Base-by-base conservation (phyloP, 2,797 vertebrate genomes). In the Diceros bicornis region DNA sequence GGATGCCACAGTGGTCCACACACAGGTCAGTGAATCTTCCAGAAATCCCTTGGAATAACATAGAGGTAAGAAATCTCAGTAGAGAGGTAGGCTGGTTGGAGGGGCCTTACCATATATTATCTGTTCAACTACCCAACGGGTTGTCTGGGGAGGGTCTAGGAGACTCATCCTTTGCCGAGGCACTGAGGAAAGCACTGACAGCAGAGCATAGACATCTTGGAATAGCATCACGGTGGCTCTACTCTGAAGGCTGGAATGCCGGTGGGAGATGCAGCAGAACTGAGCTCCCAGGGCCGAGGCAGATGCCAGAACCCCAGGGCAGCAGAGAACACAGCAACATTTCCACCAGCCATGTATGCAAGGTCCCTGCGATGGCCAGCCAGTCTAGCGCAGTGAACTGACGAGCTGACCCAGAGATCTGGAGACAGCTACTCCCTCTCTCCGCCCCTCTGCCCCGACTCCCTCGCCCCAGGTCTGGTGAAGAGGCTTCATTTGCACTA, bases 211-310 rank as follows among this genome's bases (percentile, higher is more conserved):
- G 32, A 18, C 27, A 10, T 18, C 44, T 9, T 50, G 72, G 44
- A 18, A 50, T 18, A 52, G 64, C 21, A 37, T 21, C 14, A 2
- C 0, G 0, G 32, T 1, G 29, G 41, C 41, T n/a, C 18, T 25
- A 2, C 27, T 29, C 44, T 29, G 27, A 29, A 13, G 27, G 29
- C 41, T 47, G 82, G 82, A 34, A 11, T 2, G 61, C 29, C 1
- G 13, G 13, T 1, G 29, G 41, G 44, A 29, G 72, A 12, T 20
- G 32, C 3, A 74, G 7, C 2, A 0, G 2, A 50, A 34, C 44
- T 23, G 21, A 9, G 61, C 7, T 83, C 34, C 57, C 1, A 44
- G 1, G 62, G 7, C 4, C 32, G 7, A 23, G 0, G 8, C 83
- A 37, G 25, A 14, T 7, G 34, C 59, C 2, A 41, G 16, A 17